phyloP scores from a whole-genome alignment of 1,140 invertebrate species.

The Dendroctonus valens region DNA sequence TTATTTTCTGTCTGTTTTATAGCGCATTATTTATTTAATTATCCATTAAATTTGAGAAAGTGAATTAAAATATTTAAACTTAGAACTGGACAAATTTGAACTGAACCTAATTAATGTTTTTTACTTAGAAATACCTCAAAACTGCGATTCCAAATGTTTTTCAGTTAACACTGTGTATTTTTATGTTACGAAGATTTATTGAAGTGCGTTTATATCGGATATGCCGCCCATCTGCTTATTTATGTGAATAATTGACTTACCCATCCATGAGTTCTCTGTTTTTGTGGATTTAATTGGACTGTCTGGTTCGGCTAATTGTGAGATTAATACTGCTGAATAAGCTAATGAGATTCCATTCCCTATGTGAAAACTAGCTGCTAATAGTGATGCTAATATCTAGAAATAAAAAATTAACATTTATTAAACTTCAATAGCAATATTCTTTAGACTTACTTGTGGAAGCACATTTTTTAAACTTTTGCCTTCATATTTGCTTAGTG shows the following conservation, averaged over 20 bases:
- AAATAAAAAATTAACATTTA: conserved; percentile 10
- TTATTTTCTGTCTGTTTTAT: too few species aligned
- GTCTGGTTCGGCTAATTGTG: conserved; percentile 52
- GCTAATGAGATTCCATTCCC: conserved; percentile 58
- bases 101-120: too few species aligned
- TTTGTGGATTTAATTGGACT: conserved; percentile 50
- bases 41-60: too few species aligned
- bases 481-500: conserved; percentile 47
- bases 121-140: too few species aligned
- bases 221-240: too few species aligned
- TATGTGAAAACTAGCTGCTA: conserved; percentile 58
- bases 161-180: too few species aligned
- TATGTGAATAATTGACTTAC: conserved; percentile 38
- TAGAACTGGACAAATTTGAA: too few species aligned
- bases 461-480: conserved; percentile 44
- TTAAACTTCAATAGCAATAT: not conserved
- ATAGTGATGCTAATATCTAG: conserved; percentile 55
- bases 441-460: conserved; percentile 44
- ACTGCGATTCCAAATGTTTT: too few species aligned
- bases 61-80: too few species aligned
- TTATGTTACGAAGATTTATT: too few species aligned
- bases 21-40: too few species aligned
- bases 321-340: conserved; percentile 59
- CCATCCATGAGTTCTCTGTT: conserved; percentile 55
- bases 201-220: too few species aligned